Conservation (phyloP, 2,888 invertebrate species). For the Sturmia bella region DNA sequence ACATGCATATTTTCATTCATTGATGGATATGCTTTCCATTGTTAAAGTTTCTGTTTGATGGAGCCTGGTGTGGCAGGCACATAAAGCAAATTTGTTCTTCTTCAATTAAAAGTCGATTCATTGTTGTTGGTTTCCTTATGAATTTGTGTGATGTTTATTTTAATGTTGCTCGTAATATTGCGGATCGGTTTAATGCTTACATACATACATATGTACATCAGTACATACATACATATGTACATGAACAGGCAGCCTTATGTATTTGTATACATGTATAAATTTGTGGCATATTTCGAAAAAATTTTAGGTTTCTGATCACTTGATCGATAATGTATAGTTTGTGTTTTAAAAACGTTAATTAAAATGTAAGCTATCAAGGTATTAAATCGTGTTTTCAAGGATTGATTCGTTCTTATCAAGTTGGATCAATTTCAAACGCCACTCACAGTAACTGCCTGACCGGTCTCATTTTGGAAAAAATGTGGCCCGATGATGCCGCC, state of each 20-base stretch:
- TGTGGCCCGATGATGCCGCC: no score
- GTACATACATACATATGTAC: background rate
- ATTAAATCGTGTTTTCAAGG: no score
- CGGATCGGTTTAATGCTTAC: slow-evolving; percentile 41
- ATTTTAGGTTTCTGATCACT: background rate
- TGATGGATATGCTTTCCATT: slow-evolving; percentile 31
- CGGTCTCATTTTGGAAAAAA: no score
- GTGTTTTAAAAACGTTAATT: background rate
- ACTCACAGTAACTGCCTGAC: no score
- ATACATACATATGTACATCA: background rate
- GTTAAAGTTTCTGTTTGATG: slow-evolving; percentile 20
- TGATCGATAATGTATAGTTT: background rate
- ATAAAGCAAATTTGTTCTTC: slow-evolving; percentile 41
- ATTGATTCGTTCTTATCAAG: no score
- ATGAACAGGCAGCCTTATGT: no score
- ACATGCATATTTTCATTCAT: slow-evolving; percentile 33
- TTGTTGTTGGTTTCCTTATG: slow-evolving; percentile 26
- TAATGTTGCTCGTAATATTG: slow-evolving; percentile 42
- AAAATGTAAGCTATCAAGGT: background rate
- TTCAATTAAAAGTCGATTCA: slow-evolving; percentile 58
- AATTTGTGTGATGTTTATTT: background rate
- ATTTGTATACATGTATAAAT: no score
- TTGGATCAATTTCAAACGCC: no score
- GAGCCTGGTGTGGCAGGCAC: slow-evolving; percentile 19
- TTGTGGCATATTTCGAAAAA: slow-evolving; percentile 1